These are phyloP conservation scores for Coilia nasus DNA, from an alignment of 2,797 vertebrate genomes.

Conservation along the genomic window DNA sequence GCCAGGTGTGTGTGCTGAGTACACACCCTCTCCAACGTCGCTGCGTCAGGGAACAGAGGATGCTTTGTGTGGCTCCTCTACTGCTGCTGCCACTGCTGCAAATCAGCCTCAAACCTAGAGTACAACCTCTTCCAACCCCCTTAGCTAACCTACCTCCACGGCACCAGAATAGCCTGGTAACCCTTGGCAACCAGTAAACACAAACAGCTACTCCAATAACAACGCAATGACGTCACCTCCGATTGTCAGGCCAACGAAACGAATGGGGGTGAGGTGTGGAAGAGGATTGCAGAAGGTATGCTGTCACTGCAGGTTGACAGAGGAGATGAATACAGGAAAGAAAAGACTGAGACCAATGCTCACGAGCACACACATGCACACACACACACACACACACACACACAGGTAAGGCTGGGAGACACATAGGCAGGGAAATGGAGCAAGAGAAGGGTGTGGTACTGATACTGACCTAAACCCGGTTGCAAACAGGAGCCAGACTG, in stretches of 20 bases:
- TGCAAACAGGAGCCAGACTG: conserved; percentile 14
- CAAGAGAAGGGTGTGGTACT: conserved; percentile 36
- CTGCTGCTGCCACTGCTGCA: background rate
- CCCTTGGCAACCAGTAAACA: conserved; percentile 54
- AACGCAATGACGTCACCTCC: conserved; percentile 43
- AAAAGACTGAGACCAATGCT: conserved; percentile 4
- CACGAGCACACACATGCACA: too few species aligned
- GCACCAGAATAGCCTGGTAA: conserved; percentile 45
- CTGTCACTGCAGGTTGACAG: conserved; percentile 21
- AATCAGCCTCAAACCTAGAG: conserved; percentile 14
- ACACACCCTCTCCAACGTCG: conserved; percentile 17
- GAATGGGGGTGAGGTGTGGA: conserved; percentile 14
- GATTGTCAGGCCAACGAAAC: conserved; percentile 28
- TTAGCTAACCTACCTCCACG: conserved; percentile 29
- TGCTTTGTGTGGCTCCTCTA: conserved; percentile 51
- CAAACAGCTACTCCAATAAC: conserved; percentile 51
- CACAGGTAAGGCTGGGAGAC: background rate
- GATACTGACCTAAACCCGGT: conserved; percentile 31
- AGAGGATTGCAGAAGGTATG: background rate
- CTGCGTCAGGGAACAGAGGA: conserved; percentile 50
- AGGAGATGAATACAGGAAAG: background rate
- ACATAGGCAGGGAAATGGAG: background rate
- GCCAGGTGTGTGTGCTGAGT: conserved; percentile 41
- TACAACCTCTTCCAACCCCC: background rate
- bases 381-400: too few species aligned